Conservation (phyloP, 2,888 invertebrate species). For the Liodrosophila aerea region DNA sequence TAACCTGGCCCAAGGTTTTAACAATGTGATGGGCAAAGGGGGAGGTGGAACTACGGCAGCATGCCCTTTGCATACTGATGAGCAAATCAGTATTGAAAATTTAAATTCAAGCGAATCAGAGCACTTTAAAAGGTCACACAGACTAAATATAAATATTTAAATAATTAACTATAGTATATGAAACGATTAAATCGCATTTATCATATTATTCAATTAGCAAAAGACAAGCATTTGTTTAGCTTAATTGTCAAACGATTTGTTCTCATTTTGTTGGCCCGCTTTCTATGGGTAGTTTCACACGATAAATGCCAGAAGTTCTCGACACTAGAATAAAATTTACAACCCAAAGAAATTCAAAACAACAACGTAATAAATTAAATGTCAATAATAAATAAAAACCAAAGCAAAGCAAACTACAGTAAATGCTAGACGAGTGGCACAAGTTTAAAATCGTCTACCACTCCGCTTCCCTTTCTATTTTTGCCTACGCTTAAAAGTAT, state of each 20-base stretch:
- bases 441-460: no score
- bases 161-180: not conserved
- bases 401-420: constrained; percentile 14
- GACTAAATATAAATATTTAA: constrained; percentile 1
- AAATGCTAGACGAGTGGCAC: no score
- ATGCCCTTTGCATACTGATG: constrained; percentile 27
- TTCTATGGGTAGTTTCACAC: constrained; percentile 5
- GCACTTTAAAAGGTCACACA: constrained; percentile 6
- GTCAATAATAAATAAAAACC: constrained; percentile 56
- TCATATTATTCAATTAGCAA: not conserved
- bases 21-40: not conserved
- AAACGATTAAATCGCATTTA: not conserved
- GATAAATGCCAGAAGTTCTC: constrained; percentile 54
- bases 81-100: constrained; percentile 10
- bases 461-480: no score
- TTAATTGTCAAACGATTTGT: constrained; percentile 13
- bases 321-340: constrained; percentile 39
- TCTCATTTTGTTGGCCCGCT: constrained; percentile 14
- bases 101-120: not conserved
- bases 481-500: constrained; percentile 50
- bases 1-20: constrained; percentile 38
- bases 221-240: not conserved
- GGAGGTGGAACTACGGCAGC: no score
- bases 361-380: constrained; percentile 66
- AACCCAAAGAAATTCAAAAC: constrained; percentile 36